Evolutionary conservation across 2,113 vertebrate genomes (phyloP).

Genomic region (Carettochelys insculpta): DNA sequence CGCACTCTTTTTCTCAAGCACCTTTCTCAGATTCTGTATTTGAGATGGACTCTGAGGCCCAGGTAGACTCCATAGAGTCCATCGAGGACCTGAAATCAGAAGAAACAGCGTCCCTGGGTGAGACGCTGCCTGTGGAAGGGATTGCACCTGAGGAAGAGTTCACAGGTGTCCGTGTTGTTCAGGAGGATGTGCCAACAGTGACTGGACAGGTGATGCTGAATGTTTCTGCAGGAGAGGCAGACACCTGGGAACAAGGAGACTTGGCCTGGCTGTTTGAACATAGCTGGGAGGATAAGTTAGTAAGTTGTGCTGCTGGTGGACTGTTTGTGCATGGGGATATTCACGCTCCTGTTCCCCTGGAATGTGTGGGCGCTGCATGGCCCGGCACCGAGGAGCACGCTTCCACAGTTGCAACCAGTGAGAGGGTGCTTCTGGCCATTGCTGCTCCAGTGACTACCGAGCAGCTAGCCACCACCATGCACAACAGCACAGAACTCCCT

Average conservation of each 20-base stretch:
- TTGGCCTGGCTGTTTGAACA: constrained; percentile 36
- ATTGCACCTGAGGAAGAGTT: background rate
- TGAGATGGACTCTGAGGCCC: constrained; percentile 21
- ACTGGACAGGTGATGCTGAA: background rate
- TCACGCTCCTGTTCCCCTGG: background rate
- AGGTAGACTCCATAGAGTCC: fast-evolving
- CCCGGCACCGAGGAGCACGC: background rate
- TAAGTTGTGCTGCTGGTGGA: background rate
- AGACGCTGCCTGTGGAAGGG: background rate
- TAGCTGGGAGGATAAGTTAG: background rate
- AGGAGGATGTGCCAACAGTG: fast-evolving
- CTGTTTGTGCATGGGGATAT: background rate
- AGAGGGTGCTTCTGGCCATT: background rate
- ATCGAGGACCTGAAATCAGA: background rate
- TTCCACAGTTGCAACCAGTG: background rate
- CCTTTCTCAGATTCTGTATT: constrained; percentile 24
- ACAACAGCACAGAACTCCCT: fast-evolving
- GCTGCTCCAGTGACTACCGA: background rate
- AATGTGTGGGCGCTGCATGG: too few relatives aligned
- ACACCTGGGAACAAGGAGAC: constrained; percentile 36
- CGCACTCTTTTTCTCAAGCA: background rate
- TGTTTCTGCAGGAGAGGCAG: background rate
- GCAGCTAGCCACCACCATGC: background rate
- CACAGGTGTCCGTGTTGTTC: background rate
- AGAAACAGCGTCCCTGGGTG: background rate